Evolutionary conservation across 2,113 vertebrate genomes (phyloP), one percentile per base, ranked within the genome.

Genomic region (Romanogobio albipinnatus): DNA sequence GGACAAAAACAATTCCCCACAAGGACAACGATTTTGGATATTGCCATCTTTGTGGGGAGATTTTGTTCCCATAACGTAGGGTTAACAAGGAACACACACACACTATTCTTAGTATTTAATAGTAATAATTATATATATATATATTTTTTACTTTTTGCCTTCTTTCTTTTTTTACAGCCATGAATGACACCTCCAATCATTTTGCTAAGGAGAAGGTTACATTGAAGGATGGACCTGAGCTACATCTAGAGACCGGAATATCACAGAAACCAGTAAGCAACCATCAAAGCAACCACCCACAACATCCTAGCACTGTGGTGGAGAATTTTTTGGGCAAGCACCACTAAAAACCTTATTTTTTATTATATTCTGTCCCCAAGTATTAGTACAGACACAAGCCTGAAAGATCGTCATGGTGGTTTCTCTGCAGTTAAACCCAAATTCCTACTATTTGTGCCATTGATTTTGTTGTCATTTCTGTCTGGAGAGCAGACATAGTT

Each of bases 401-500:
- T n/a, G 19, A 71, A 71, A 39, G 11, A 43, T 71, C 19, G 10
- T 43, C 68, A 70, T 10, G 66, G 17, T 39, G 36, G 47, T 85
- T 83, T 77, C 80, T 84, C 51, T 62, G 70, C 49, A 83, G 74
- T 85, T 76, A 85, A 87, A 83, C 68, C 58, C 51, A 29, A 81
- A 82, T 86, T 83, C 80, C 81, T 68, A 75, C 70, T 15, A 22
- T 47, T 68, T 85, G 58, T 22, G 36, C 74, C 89, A 94, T 93
- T 88, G 92, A 94, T 93, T 91, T 85, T 58, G 79, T 71, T 87
- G 90, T 89, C 87, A 83, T 88, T 91, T 88, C 61, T n/a, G 56
- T 87, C 86, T 78, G 22, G 74, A 84, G 86, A 83, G 89, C 88
- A 92, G 88, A 91, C 86, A 51, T 80, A 86, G 83, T 84, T 85